Base-by-base conservation (phyloP, 2,888 invertebrate species). In the Hyalella azteca region DNA sequence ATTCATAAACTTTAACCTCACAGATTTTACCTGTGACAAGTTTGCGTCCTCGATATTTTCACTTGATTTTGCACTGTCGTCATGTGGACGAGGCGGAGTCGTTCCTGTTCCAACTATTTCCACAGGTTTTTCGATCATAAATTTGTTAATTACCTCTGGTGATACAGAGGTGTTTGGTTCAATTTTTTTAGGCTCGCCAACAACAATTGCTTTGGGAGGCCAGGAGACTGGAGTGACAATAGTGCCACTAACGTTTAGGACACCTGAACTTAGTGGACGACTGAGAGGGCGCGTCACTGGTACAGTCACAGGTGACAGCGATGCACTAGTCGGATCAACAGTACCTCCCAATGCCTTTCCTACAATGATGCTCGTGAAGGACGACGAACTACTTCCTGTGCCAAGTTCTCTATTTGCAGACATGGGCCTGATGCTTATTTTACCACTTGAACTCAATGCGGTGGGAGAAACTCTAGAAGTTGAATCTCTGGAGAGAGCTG, bases 351-450 rank as follows among this genome's bases (percentile, higher is more conserved):
- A 36, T 5, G 66, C 66, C 19, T 36, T 66, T 32, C 19, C 36
- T n/a, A 66, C 19, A 19, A 66, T 66, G 19, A 29, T 19, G 36
- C 66, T 66, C 19, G 66, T 15, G 26, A 66, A 66, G 36, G 66
- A 29, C 15, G 66, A 66, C 19, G 66, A 36, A 32, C 36, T 32
- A 66, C 36, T 66, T 3, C 19, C 26, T 19, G 66, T 15, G 36
- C 66, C 36, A 3, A 36, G 15, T 36, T 66, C 66, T 19, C 66
- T 66, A 36, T 66, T 66, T 29, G 66, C 66, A 22, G 66, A 66
- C 66, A 66, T 66, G 66, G 66, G 66, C 36, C 66, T 32, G 32
- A 66, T 66, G 39, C 36, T 66, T n/a, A 66, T 66, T 66, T 66
- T 66, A 4, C 66, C 26, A 3, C 22, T 36, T 36, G 66, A 66